Conservation (phyloP, 2,797 vertebrate genomes). For the Xenentodon cancila region DNA sequence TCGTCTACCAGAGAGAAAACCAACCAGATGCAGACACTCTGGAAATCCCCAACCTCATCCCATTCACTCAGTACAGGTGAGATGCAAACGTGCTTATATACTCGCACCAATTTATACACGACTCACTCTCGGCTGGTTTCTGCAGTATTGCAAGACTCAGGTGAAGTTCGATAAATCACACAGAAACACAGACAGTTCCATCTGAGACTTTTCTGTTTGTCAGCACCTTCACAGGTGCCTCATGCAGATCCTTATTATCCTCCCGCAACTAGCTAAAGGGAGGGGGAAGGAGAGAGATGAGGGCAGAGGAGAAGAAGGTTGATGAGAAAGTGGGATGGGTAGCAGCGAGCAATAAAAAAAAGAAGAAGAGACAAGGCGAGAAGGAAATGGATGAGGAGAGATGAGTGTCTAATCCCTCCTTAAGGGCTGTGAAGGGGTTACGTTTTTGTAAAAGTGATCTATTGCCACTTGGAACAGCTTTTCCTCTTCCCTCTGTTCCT, state of each 20-base stretch:
- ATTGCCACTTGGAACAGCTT: constrained; percentile 37
- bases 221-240: constrained; percentile 77
- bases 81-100: constrained; percentile 21
- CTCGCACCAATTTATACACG: constrained; percentile 22
- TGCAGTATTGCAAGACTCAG: constrained; percentile 62
- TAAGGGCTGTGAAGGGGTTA: constrained; percentile 34
- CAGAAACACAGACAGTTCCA: constrained; percentile 70
- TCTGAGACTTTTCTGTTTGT: constrained; percentile 77
- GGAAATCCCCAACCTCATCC: constrained; percentile 91
- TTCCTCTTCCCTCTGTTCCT: constrained; percentile 20
- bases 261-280: constrained; percentile 52
- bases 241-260: constrained; percentile 77
- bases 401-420: constrained; percentile 53
- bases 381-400: constrained; percentile 37
- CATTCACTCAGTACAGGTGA: constrained; percentile 96
- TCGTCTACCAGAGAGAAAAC: constrained; percentile 88
- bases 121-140: constrained; percentile 49
- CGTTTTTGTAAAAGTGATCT: constrained; percentile 54
- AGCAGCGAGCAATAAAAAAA: constrained; percentile 44
- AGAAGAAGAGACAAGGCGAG: constrained; percentile 30
- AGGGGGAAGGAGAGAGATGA: constrained; percentile 28
- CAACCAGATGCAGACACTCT: constrained; percentile 88
- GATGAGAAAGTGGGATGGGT: constrained; percentile 54
- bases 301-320: constrained; percentile 40
- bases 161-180: constrained; percentile 75